Percentiles rank a stretch among this genome's conserved stretches.
Evolutionary conservation across 2,888 invertebrate genomes (phyloP).

Genomic region (Parascotia fuliginaria): DNA sequence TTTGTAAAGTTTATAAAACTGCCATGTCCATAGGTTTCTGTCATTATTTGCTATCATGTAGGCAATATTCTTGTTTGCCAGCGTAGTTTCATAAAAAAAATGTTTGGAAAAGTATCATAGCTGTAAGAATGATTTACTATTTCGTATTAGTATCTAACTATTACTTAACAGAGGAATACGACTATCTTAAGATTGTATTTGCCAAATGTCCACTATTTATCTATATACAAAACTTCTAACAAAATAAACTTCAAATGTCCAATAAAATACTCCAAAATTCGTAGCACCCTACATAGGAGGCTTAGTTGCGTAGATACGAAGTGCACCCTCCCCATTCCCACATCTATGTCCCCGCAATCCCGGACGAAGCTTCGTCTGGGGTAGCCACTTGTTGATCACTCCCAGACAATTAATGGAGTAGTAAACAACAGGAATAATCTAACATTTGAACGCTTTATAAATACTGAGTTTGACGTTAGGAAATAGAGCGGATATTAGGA

Average conservation of each 20-base stretch:
- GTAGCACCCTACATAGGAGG: slow-evolving; percentile 22
- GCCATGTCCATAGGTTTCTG: no score
- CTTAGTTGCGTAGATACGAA: slow-evolving; percentile 47
- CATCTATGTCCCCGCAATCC: slow-evolving; percentile 3
- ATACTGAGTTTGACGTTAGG: slow-evolving; percentile 19
- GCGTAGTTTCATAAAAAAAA: no score
- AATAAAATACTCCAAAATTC: neutral
- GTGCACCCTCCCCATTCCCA: slow-evolving; percentile 18
- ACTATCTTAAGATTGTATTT: no score
- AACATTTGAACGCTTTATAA: slow-evolving; percentile 10
- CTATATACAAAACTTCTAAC: neutral
- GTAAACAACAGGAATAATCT: slow-evolving; percentile 27
- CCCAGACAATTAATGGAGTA: slow-evolving; percentile 41
- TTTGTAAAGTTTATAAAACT: no score
- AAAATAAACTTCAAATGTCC: neutral
- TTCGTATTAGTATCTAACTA: no score
- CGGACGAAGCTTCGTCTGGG: slow-evolving; percentile 37
- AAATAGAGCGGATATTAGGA: slow-evolving; percentile 28
- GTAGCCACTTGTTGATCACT: slow-evolving; percentile 58
- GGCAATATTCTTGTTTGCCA: no score
- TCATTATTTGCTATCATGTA: no score
- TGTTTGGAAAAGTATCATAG: no score
- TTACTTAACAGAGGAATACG: no score
- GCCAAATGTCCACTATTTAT: neutral
- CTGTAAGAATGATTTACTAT: no score